Conservation (phyloP, 2,888 invertebrate species). For the Leptinotarsa juncta region DNA sequence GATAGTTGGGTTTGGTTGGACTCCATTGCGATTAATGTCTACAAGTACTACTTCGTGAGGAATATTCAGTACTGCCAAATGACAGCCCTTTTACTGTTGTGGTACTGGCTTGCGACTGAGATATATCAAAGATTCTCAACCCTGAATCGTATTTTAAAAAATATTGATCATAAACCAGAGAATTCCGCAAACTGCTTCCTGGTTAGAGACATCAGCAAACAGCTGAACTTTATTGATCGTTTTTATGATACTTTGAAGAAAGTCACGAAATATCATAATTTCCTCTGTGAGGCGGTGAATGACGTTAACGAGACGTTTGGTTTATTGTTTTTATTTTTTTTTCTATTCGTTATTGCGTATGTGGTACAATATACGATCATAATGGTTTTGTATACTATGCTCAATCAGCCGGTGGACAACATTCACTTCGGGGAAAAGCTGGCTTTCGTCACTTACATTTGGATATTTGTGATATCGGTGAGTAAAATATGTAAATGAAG, state of each 20-base stretch:
- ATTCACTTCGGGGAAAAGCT: background rate
- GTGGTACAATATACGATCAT: background rate
- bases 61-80: slow-evolving; percentile 20
- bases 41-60: slow-evolving; percentile 15
- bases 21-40: background rate
- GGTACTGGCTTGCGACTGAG: slow-evolving; percentile 26
- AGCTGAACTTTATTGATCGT: background rate
- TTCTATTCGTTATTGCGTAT: background rate
- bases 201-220: background rate
- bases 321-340: background rate
- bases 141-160: slow-evolving; percentile 6
- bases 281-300: background rate
- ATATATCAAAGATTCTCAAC: slow-evolving; percentile 23
- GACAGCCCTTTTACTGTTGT: slow-evolving; percentile 6
- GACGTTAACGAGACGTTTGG: slow-evolving; percentile 19
- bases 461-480: background rate
- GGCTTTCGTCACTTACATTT: background rate
- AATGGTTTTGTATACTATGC: background rate
- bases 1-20: background rate
- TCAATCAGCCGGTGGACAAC: background rate
- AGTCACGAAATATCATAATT: background rate
- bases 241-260: background rate
- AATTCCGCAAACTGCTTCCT: background rate
- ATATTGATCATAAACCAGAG: background rate
- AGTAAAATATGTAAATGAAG: background rate